Percentiles rank a stretch among this genome's conserved stretches.
Conservation (phyloP, 2,888 invertebrate genomes). For the Macroteleia sp. region DNA sequence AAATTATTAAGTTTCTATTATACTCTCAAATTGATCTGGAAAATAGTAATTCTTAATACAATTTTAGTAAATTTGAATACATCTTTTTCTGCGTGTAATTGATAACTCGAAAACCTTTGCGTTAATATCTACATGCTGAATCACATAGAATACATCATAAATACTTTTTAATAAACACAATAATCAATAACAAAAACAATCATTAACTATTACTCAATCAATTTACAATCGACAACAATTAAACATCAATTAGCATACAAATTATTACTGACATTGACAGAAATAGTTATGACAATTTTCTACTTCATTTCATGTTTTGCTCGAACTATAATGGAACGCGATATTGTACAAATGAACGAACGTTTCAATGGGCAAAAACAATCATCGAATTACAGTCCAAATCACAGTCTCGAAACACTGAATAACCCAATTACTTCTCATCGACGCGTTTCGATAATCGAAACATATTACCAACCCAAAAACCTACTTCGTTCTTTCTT, state of each 20-base stretch:
- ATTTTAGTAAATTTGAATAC: no score
- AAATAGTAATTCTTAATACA: no score
- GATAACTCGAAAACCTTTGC: no score
- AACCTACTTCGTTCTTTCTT: slow-evolving; percentile 35
- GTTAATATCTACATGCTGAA: no score
- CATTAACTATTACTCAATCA: neutral
- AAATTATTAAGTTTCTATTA: no score
- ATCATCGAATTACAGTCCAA: neutral
- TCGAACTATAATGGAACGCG: no score
- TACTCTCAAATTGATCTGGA: no score
- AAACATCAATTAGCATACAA: slow-evolving; percentile 17
- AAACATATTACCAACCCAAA: slow-evolving; percentile 34
- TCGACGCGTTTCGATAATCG: slow-evolving; percentile 31
- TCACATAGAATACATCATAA: neutral
- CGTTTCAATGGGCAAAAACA: slow-evolving; percentile 1
- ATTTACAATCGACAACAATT: slow-evolving; percentile 16
- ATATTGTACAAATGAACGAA: neutral
- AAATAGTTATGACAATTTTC: slow-evolving; percentile 35
- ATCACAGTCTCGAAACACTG: no score
- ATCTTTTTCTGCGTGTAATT: no score
- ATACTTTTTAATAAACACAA: neutral
- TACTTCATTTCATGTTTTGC: slow-evolving; percentile 19
- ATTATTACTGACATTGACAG: slow-evolving; percentile 26
- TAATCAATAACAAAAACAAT: neutral
- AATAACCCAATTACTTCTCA: slow-evolving; percentile 20